Base-by-base conservation (phyloP, 2,888 invertebrate genomes). In the Pseudeuparius sepicola region DNA sequence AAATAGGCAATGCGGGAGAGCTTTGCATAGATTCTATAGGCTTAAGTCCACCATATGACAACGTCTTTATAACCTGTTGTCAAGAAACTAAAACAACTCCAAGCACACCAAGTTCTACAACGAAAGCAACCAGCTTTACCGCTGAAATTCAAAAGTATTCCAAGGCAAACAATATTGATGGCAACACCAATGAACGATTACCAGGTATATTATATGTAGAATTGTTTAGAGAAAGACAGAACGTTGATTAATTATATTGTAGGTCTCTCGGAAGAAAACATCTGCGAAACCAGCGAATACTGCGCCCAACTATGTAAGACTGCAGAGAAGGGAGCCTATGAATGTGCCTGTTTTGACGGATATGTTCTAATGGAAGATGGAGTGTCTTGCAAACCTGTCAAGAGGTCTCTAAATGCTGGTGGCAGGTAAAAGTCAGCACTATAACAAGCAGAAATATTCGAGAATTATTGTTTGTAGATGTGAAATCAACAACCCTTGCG, bases 231-330 rank as follows among this genome's bases (percentile, higher is more conserved):
- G n/a, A n/a, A n/a, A n/a, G n/a, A n/a, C n/a, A n/a, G n/a, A n/a
- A n/a, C n/a, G n/a, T n/a, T n/a, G n/a, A n/a, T n/a, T n/a, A n/a
- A n/a, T n/a, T 20, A 20, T 20, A 29, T 37, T 31, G 11, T 23
- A 40, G 36, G 40, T 10, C 37, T 42, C 4, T 44, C 42, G 9
- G 41, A 37, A 31, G 68, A 67, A 48, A 71, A 73, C 47, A 63
- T 75, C 29, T 76, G 77, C 51, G 67, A 68, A 23, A 67, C 72
- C 44, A 61, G 57, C 57, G 72, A 67, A 25, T 60, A 82, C 9
- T 88, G 87, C 56, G 78, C 81, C 0, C 85, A 87, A 48, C 73
- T 78, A 48, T 88, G 87, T 53, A 71, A 83, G 14, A 68, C 75
- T 0, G 75, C 71, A 0, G n/a, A n/a, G n/a, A n/a, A n/a, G n/a